Evolutionary conservation across 2,113 vertebrate genomes (phyloP).

Genomic region (Cynopterus brachyotis): DNA sequence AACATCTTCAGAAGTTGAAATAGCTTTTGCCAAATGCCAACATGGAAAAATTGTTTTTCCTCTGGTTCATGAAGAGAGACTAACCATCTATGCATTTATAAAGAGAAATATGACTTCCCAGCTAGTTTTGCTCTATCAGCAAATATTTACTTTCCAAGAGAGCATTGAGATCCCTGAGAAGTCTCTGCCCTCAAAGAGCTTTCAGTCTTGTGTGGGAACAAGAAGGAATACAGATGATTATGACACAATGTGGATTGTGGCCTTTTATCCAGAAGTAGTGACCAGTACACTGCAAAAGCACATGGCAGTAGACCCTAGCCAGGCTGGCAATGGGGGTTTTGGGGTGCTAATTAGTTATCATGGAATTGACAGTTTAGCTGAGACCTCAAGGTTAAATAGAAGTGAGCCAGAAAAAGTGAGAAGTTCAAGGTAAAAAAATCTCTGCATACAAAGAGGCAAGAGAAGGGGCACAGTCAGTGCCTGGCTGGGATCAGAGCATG

Average conservation of each 20-base stretch:
- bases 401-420: neutral
- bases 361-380: neutral
- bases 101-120: neutral
- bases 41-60: neutral
- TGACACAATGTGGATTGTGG: fast-evolving
- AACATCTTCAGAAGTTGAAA: neutral
- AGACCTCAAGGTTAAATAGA: neutral
- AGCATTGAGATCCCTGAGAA: neutral
- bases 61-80: conserved; percentile 17
- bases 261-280: neutral
- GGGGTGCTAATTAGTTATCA: neutral
- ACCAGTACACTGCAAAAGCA: neutral
- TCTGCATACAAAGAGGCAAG: fast-evolving
- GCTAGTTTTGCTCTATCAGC: neutral
- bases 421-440: neutral
- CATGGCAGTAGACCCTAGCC: neutral
- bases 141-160: neutral
- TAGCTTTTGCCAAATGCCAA: conserved; percentile 17
- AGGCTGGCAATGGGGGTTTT: neutral
- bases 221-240: fast-evolving
- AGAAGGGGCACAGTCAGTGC: neutral
- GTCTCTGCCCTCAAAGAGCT: neutral
- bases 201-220: neutral
- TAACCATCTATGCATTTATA: neutral
- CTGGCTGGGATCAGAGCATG: neutral